These are phyloP conservation scores for Heliconius cydno DNA, from an alignment of 2,888 invertebrate genomes.

Conservation along the genomic window DNA sequence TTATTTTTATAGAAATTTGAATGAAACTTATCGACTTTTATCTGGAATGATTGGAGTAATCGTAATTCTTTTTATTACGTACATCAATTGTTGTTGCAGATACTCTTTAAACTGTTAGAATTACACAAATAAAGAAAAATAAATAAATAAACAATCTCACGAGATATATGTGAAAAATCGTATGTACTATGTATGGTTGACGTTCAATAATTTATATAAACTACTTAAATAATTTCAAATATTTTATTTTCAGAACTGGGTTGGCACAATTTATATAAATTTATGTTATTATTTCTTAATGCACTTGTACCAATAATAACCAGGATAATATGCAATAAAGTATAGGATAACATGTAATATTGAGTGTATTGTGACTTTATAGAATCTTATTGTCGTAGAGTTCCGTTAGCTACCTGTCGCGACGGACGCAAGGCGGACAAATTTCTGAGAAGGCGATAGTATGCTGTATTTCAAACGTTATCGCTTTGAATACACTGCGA, in stretches of 20 bases:
- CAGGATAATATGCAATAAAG: constrained; percentile 3
- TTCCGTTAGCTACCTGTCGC: constrained; percentile 82
- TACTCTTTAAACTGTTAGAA: background rate
- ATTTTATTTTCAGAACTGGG: background rate
- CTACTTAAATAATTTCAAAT: background rate
- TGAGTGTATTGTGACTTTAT: constrained; percentile 27
- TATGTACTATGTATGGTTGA: background rate
- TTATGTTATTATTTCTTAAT: background rate
- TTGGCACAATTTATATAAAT: background rate
- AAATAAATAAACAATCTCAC: no score
- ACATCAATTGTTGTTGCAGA: background rate
- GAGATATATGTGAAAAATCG: background rate
- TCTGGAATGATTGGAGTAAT: constrained; percentile 16
- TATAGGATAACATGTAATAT: background rate
- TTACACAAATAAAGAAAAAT: background rate
- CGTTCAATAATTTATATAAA: background rate
- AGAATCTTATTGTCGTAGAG: constrained; percentile 63
- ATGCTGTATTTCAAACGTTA: constrained; percentile 79
- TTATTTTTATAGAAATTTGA: constrained; percentile 32
- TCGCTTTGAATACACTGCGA: constrained; percentile 76
- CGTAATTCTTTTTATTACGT: background rate
- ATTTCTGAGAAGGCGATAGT: constrained; percentile 79
- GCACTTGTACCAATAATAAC: background rate
- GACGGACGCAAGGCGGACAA: constrained; percentile 59
- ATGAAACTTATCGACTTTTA: constrained; percentile 29